phyloP scores from a whole-genome alignment of 2,797 vertebrate genomes.

The Cyprinodon diabolis region DNA sequence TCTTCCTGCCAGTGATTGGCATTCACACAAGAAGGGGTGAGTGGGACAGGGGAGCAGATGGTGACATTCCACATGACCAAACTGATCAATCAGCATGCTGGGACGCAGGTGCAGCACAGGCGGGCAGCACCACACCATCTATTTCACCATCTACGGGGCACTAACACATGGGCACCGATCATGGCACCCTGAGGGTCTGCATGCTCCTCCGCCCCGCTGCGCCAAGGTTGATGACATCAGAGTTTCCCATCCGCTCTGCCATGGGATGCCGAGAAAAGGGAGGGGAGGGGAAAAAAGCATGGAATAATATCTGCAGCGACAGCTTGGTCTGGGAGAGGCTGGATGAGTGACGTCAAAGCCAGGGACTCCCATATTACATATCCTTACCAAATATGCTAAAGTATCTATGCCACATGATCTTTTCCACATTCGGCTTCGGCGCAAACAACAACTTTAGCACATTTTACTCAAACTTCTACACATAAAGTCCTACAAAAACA shows the following conservation, averaged over 20 bases:
- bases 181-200: slow-evolving; percentile 90
- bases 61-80: slow-evolving; percentile 99
- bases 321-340: slow-evolving; percentile 54
- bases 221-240: slow-evolving; percentile 99
- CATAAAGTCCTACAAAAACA: too few species aligned
- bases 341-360: slow-evolving; percentile 71
- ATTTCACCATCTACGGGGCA: slow-evolving; percentile 97
- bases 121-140: slow-evolving; percentile 94
- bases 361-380: slow-evolving; percentile 72
- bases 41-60: slow-evolving; percentile 93
- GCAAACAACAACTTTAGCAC: too few species aligned
- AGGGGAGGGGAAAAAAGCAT: slow-evolving; percentile 12
- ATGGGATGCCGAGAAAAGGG: slow-evolving; percentile 78
- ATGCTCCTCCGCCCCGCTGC: slow-evolving; percentile 90
- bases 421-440: too few species aligned
- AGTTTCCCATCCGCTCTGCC: slow-evolving; percentile 97
- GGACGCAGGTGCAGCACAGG: slow-evolving; percentile 98
- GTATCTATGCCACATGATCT: too few species aligned
- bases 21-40: slow-evolving; percentile 77
- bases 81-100: slow-evolving; percentile 99
- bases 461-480: too few species aligned
- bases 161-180: slow-evolving; percentile 97
- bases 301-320: slow-evolving; percentile 52
- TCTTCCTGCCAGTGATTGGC: slow-evolving; percentile 81
- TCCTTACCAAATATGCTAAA: slow-evolving; percentile 10